phyloP scores from a whole-genome alignment of 2,113 vertebrate species.

The Podilymbus podiceps region DNA sequence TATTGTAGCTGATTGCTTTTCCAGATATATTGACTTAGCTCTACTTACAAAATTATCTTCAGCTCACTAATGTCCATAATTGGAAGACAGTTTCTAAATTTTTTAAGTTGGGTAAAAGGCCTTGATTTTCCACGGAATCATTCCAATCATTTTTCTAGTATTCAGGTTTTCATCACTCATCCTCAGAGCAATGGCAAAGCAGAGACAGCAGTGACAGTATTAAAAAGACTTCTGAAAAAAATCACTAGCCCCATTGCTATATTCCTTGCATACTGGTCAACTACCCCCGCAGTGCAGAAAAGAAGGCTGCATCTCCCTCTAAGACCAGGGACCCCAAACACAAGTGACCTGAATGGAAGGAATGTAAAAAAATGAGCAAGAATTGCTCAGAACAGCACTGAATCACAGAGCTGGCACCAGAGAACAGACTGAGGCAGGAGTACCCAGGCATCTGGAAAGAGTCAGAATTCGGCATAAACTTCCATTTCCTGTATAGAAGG shows the following conservation, averaged over 20 bases:
- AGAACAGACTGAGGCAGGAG: background rate
- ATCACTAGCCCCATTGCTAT: background rate
- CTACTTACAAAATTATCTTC: background rate
- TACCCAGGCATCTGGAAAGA: rapidly evolving
- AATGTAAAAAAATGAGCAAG: background rate
- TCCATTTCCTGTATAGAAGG: background rate
- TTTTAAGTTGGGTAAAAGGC: background rate
- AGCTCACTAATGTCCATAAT: background rate
- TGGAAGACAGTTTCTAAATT: background rate
- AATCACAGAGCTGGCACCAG: background rate
- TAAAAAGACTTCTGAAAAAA: background rate
- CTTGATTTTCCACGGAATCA: background rate
- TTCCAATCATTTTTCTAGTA: background rate
- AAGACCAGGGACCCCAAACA: background rate
- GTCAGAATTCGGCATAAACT: background rate
- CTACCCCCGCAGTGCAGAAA: background rate
- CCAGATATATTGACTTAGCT: background rate
- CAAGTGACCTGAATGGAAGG: background rate
- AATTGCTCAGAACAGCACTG: background rate
- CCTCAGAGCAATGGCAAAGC: background rate
- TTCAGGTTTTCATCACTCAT: background rate
- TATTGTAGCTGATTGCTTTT: background rate
- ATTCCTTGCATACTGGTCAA: background rate
- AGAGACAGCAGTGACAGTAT: background rate
- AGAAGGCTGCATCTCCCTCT: background rate